A percentile compares a stretch with the other conserved stretches of the same genome.
Conservation (phyloP, 2,797 vertebrate genomes). For the Anguilla pacifica region DNA sequence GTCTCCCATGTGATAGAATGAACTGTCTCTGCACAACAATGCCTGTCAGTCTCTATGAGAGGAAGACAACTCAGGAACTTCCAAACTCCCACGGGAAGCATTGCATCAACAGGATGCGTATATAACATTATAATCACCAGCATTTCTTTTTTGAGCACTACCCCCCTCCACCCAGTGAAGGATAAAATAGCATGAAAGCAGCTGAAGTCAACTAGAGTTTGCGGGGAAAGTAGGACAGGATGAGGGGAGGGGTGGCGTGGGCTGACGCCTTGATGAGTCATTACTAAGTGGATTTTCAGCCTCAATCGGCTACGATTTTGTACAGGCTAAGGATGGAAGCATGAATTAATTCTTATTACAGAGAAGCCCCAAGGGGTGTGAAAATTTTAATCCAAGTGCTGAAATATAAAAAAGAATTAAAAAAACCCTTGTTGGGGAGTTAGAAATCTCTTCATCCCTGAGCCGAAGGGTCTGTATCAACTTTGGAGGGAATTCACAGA, state of each 20-base stretch:
- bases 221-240: background rate
- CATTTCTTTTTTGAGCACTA: background rate
- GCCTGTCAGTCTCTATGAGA: background rate
- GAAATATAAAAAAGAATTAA: background rate
- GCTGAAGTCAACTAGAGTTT: background rate
- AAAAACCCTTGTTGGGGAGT: background rate
- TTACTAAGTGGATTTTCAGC: conserved; percentile 10
- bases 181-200: conserved; percentile 13
- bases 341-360: background rate
- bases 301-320: background rate
- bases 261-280: background rate
- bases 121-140: conserved; percentile 7
- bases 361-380: background rate
- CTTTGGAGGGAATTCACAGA: background rate
- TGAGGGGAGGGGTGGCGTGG: background rate
- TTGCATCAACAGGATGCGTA: background rate
- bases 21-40: background rate
- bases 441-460: background rate
- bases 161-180: background rate
- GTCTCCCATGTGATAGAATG: background rate
- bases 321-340: background rate
- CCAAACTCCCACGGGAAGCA: background rate
- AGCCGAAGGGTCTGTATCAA: background rate
- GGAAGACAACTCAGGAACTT: background rate
- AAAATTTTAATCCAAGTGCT: background rate